Evolutionary conservation across 2,113 vertebrate species (phyloP).

Genomic region (Polyodon spathula): DNA sequence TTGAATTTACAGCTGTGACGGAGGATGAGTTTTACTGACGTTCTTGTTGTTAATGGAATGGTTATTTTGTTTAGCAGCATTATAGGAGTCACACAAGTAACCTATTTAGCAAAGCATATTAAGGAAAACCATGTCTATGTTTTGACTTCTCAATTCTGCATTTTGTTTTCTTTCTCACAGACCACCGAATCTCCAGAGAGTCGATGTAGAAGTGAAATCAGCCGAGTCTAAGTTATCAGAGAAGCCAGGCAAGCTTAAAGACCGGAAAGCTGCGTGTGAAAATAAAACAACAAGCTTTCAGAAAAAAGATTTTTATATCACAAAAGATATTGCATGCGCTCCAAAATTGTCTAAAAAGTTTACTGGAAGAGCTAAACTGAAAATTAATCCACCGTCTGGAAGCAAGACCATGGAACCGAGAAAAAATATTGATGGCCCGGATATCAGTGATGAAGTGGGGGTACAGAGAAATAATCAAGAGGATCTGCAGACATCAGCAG

Average conservation of each 20-base stretch:
- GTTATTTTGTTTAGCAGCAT: too few species aligned
- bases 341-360: not conserved
- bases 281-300: not conserved
- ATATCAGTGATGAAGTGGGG: not conserved
- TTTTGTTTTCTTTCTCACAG: conserved; percentile 24
- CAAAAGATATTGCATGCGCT: not conserved
- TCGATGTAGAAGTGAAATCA: conserved; percentile 23
- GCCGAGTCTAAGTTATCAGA: conserved; percentile 8
- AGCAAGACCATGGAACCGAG: not conserved
- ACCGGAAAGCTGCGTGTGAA: conserved; percentile 42
- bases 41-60: too few species aligned
- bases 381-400: not conserved
- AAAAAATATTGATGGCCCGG: not conserved
- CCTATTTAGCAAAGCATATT: not conserved
- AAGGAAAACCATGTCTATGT: not conserved
- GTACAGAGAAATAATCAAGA: not conserved
- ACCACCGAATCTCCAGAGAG: conserved; percentile 26
- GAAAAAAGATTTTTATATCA: conserved; percentile 1
- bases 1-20: too few species aligned
- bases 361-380: not conserved
- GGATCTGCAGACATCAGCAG: not conserved
- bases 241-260: conserved; percentile 10
- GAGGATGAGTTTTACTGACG: too few species aligned
- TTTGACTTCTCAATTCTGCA: not conserved
- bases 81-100: too few species aligned